Base-by-base conservation (phyloP, 2,888 invertebrate genomes). In the Formica aserva region DNA sequence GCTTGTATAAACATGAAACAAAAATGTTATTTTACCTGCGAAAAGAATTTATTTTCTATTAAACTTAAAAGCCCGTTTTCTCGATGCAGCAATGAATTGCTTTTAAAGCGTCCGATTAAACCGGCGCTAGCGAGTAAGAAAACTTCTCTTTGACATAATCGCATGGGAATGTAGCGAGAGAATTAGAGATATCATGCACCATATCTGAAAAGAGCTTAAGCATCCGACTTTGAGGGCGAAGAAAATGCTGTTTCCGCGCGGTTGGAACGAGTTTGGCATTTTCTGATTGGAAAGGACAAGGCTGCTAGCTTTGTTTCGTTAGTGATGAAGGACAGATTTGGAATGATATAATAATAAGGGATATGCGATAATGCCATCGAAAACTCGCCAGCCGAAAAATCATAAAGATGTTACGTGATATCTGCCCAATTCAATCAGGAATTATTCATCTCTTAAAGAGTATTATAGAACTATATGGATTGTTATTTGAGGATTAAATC, bases 101-200 rank as follows among this genome's bases (percentile, higher is more conserved):
- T 55, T 18, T 48, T 52, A 63, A 63, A 75, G 32, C 35, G 38
- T 65, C 26, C 22, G 48, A 65, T 76, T 65, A 76, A 63, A 65
- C 22, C 1, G 11, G 1, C 32, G 6, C 3, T 11, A 22, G 22
- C 22, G 22, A 35, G 22, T 9, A 3, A 75, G 8, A 5, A 35
- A 63, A 48, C 9, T 75, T 52, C 48, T 52, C 48, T 52, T 62
- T 29, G 22, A 6, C 45, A 45, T 26, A 11, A 75, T 1, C 11
- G 3, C 1, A 22, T 45, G 22, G 6, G 22, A 9, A 63, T n/a
- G 45, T 32, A n/a, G 0, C n/a, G 45, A 35, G 3, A 0, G 11
- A 35, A 65, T 65, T 32, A 75, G 32, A 48, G 35, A 76, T 75
- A 62, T 75, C 32, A 48, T 18, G 3, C 11, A 5, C 41, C 11